Evolutionary conservation across 1,140 invertebrate species (phyloP).

Genomic region (Heterodera carotae): DNA sequence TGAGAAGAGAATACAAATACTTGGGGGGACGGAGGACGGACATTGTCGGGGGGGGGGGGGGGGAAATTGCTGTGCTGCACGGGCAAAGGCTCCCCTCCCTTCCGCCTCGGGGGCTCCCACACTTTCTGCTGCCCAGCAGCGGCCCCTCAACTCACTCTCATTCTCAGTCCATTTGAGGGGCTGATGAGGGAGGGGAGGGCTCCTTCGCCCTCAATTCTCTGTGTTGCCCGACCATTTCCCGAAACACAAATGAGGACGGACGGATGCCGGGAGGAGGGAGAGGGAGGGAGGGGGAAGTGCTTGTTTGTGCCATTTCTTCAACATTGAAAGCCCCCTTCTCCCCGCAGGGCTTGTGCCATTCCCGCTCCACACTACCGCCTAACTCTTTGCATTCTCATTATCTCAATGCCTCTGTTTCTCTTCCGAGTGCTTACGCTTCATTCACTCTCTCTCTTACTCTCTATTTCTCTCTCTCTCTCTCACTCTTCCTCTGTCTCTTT

Average conservation of each 20-base stretch:
- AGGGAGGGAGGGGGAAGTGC: background rate
- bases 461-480: background rate
- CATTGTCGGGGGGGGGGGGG: background rate
- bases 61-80: background rate
- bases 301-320: slow-evolving; percentile 15
- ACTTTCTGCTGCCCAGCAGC: background rate
- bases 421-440: background rate
- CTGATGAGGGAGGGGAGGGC: background rate
- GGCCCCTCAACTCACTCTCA: too few relatives aligned
- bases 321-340: background rate
- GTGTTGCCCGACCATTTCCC: background rate
- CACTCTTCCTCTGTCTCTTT: background rate
- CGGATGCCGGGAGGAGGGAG: background rate
- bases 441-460: background rate
- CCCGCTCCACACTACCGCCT: too few relatives aligned
- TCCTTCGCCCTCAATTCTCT: background rate
- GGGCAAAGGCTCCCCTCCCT: background rate
- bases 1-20: background rate
- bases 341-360: background rate
- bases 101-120: background rate
- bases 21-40: background rate
- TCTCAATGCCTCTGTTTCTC: background rate
- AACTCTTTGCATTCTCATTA: too few relatives aligned
- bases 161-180: background rate
- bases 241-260: slow-evolving; percentile 3